Evolutionary conservation across 1,140 invertebrate species (phyloP).

Genomic region (Drosophila lowei): DNA sequence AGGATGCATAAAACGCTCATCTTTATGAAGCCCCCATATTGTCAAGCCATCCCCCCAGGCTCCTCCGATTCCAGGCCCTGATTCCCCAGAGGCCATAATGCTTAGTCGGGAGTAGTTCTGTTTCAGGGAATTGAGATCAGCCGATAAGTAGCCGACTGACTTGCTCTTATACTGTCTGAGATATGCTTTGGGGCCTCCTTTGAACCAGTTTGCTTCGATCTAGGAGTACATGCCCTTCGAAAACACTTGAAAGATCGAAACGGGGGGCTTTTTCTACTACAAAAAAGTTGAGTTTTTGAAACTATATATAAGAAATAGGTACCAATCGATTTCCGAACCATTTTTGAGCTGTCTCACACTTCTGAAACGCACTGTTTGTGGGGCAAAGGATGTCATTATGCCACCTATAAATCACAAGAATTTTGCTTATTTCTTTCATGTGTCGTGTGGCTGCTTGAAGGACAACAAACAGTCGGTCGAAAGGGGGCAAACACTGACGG

Average conservation of each 20-base stretch:
- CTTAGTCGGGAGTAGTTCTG: slow-evolving; percentile 23
- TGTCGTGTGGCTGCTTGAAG: slow-evolving; percentile 6
- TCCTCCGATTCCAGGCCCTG: neutral
- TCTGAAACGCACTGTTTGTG: neutral
- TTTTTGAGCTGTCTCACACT: neutral
- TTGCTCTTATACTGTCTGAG: slow-evolving; percentile 5
- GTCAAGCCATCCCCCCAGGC: slow-evolving; percentile 3
- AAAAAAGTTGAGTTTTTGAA: no score
- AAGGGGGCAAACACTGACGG: no score
- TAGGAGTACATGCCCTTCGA: neutral
- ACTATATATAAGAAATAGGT: no score
- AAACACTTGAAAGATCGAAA: no score
- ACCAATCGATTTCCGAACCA: no score
- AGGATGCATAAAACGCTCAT: slow-evolving; percentile 79
- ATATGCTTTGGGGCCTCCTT: neutral
- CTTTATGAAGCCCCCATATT: slow-evolving; percentile 65
- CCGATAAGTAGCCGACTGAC: slow-evolving; percentile 43
- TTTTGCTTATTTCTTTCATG: neutral
- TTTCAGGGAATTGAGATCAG: slow-evolving; percentile 35
- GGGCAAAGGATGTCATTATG: neutral
- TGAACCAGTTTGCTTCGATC: slow-evolving; percentile 3
- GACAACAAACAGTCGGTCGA: neutral
- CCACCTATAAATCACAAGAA: slow-evolving; percentile 1
- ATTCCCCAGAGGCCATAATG: slow-evolving; percentile 45
- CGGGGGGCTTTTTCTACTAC: no score